Percentiles rank a stretch among this genome's conserved stretches.
Conservation (phyloP, 2,113 vertebrate species). For the Nyctereutes procyonoides region DNA sequence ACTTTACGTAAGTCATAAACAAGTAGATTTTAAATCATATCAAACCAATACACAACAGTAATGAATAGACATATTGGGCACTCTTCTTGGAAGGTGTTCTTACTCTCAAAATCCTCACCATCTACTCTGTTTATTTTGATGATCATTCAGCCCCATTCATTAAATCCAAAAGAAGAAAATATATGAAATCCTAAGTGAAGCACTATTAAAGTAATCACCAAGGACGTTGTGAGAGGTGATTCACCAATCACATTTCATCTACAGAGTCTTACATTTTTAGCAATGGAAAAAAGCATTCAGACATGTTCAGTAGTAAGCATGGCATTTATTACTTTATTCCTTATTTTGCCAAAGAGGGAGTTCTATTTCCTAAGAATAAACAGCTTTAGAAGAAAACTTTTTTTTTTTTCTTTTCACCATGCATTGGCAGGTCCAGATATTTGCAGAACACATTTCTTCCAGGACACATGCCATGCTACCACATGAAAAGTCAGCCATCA, state of each 20-base stretch:
- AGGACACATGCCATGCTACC: neutral
- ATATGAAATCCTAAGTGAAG: neutral
- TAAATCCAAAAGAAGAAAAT: neutral
- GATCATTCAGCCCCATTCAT: neutral
- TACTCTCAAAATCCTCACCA: neutral
- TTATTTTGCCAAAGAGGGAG: neutral
- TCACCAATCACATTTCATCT: neutral
- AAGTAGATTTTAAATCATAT: neutral
- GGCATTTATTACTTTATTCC: neutral
- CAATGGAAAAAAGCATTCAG: neutral
- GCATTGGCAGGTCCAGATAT: neutral
- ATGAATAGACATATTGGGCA: neutral
- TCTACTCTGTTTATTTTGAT: neutral
- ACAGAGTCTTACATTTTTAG: neutral
- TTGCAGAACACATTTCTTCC: neutral
- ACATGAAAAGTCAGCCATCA: neutral
- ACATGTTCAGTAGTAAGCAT: neutral
- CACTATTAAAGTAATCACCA: neutral
- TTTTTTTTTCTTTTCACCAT: neutral
- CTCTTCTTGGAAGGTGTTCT: neutral
- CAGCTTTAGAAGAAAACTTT: neutral
- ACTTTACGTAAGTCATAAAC: neutral
- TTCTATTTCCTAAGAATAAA: neutral
- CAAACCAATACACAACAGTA: neutral
- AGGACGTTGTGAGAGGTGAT: neutral